Evolutionary conservation across 2,888 invertebrate genomes (phyloP).

Genomic region (Podabrus alpinus): DNA sequence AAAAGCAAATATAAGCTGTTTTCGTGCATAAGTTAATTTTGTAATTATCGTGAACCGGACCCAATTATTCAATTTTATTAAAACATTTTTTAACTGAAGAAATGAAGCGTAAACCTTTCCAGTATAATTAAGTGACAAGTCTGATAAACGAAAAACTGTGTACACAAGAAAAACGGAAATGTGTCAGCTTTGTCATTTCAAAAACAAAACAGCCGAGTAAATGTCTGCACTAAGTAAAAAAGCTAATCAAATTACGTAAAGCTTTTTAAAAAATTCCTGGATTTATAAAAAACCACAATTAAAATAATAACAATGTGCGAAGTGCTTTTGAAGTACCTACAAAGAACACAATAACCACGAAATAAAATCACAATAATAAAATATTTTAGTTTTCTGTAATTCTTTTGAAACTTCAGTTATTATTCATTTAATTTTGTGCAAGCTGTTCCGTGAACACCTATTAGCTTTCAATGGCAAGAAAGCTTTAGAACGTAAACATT

Average conservation of each 20-base stretch:
- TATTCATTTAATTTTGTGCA: background rate
- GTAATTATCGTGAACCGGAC: background rate
- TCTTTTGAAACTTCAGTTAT: background rate
- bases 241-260: background rate
- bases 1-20: constrained; percentile 11
- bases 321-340: background rate
- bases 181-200: background rate
- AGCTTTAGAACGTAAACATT: background rate
- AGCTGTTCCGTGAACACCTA: background rate
- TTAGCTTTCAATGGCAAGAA: background rate
- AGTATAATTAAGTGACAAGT: background rate
- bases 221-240: background rate
- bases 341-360: background rate
- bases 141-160: background rate
- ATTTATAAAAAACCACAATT: background rate
- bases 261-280: background rate
- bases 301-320: background rate
- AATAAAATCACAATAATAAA: background rate
- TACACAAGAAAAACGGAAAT: background rate
- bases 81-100: background rate
- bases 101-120: background rate
- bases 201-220: background rate
- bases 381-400: background rate
- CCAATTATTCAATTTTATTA: background rate
- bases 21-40: background rate